Percentiles rank a stretch among this genome's conserved stretches.
These are phyloP conservation scores for Amphipyra tragopoginis DNA, from an alignment of 2,888 invertebrate genomes.

Conservation along the genomic window DNA sequence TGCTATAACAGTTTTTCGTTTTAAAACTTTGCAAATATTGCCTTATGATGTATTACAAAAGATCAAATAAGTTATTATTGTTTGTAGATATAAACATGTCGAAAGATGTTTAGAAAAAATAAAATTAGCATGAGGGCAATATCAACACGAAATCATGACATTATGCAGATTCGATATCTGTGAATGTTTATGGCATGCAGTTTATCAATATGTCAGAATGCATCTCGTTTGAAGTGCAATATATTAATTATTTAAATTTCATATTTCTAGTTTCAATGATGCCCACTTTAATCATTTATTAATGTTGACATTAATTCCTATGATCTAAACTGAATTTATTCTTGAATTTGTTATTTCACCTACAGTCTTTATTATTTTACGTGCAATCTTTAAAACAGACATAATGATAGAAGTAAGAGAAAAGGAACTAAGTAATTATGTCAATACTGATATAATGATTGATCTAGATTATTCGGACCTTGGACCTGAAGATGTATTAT, in stretches of 20 bases:
- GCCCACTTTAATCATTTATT: not conserved
- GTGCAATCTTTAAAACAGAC: too few relatives aligned
- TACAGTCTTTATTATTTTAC: too few relatives aligned
- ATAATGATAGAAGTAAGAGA: too few relatives aligned
- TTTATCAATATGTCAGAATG: conserved; percentile 30
- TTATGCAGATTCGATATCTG: conserved; percentile 14
- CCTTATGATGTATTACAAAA: conserved; percentile 25
- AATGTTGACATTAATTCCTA: too few relatives aligned
- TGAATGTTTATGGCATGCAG: conserved; percentile 7
- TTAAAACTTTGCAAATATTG: conserved; percentile 16
- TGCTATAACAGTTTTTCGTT: conserved; percentile 33
- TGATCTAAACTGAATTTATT: too few relatives aligned
- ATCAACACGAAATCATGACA: conserved; percentile 24
- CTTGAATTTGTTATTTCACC: too few relatives aligned
- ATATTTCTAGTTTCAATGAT: conserved; percentile 5
- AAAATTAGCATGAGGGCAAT: conserved; percentile 28
- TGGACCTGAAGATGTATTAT: too few relatives aligned
- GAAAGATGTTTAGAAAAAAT: conserved; percentile 21
- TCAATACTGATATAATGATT: too few relatives aligned
- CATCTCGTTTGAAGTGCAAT: conserved; percentile 40
- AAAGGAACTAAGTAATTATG: too few relatives aligned
- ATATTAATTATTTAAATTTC: conserved; percentile 21
- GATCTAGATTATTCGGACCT: too few relatives aligned
- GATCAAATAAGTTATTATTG: conserved; percentile 7
- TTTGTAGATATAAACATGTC: conserved; percentile 14